These are phyloP conservation scores for Psittacus erithacus DNA, from an alignment of 2,113 vertebrate genomes.

Conservation along the genomic window DNA sequence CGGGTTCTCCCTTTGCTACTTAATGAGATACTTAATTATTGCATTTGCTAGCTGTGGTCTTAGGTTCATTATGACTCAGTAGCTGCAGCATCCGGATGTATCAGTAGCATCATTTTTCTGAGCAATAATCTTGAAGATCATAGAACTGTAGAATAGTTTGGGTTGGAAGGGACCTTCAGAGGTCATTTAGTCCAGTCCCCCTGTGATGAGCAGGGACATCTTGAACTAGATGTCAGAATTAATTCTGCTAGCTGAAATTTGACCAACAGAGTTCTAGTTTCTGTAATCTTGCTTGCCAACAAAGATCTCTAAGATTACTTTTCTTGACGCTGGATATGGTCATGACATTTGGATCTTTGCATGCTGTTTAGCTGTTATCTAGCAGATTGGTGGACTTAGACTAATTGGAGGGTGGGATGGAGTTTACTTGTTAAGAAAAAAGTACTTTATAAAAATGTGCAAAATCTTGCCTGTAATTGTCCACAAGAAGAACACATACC, in stretches of 20 bases:
- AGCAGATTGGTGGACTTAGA: neutral
- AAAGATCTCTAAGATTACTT: neutral
- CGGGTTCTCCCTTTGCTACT: neutral
- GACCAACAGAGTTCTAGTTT: neutral
- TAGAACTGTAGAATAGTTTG: neutral
- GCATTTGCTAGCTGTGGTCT: neutral
- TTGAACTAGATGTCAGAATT: neutral
- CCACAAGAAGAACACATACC: neutral
- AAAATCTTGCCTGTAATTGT: neutral
- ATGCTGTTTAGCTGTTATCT: neutral
- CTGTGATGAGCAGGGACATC: neutral
- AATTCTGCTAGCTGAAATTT: neutral
- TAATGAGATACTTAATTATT: neutral
- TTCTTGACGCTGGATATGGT: neutral
- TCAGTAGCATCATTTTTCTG: neutral
- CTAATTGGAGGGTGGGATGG: accelerated
- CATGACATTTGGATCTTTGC: neutral
- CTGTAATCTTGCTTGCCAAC: neutral
- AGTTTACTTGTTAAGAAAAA: neutral
- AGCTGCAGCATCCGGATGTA: neutral
- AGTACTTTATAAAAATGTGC: neutral
- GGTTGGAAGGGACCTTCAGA: neutral
- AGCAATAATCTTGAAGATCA: neutral
- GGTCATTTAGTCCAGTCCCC: neutral
- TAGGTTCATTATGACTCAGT: neutral